Evolutionary conservation across 1,140 invertebrate genomes (phyloP).

Genomic region (Lepidostoma basale): DNA sequence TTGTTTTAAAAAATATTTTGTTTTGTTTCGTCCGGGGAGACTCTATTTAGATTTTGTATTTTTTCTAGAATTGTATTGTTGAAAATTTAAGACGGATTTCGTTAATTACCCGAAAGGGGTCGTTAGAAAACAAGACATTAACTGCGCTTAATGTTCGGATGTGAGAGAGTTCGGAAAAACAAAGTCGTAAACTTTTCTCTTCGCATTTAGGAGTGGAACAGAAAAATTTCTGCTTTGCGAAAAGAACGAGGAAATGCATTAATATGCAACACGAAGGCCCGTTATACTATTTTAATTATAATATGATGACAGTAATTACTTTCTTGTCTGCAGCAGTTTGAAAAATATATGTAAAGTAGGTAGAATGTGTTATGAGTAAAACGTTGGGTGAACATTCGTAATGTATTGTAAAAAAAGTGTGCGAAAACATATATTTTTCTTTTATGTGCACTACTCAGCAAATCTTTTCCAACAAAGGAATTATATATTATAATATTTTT

Average conservation of each 20-base stretch:
- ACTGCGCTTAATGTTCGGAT: slow-evolving; percentile 18
- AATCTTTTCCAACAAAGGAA: no score
- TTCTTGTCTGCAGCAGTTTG: neutral
- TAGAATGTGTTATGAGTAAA: neutral
- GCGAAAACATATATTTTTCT: neutral
- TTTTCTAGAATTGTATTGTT: slow-evolving; percentile 5
- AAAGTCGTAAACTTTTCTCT: slow-evolving; percentile 14
- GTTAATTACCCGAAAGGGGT: slow-evolving; percentile 26
- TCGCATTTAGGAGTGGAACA: neutral
- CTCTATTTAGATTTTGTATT: no score
- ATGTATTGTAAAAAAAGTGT: neutral
- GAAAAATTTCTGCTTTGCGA: neutral
- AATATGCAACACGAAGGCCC: slow-evolving; percentile 15
- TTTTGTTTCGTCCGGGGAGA: no score
- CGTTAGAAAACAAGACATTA: slow-evolving; percentile 35
- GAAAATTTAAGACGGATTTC: slow-evolving; percentile 20
- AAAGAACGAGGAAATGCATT: neutral
- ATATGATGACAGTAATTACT: slow-evolving; percentile 26
- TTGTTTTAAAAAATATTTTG: no score
- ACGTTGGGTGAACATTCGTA: neutral
- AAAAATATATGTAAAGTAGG: neutral
- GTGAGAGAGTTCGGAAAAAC: slow-evolving; percentile 18
- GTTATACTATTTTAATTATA: slow-evolving; percentile 10
- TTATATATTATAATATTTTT: neutral
- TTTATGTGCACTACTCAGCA: no score